phyloP scores from a whole-genome alignment of 2,797 vertebrate genomes.

The Scolopax bukidnonensis region DNA sequence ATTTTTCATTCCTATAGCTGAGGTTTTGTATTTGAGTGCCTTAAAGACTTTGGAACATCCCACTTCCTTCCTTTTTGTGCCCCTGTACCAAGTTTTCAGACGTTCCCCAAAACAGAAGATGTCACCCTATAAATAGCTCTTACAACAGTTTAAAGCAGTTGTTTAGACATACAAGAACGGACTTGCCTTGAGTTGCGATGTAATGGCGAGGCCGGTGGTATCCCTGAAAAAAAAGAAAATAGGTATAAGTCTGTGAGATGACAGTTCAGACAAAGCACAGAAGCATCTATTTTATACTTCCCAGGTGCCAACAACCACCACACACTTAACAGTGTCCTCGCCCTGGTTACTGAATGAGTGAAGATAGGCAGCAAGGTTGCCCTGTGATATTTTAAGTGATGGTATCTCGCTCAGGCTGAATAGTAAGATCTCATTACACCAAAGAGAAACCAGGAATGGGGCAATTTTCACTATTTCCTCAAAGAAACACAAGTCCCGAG shows the following conservation, averaged over 20 bases:
- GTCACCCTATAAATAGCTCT: neutral
- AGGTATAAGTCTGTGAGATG: neutral
- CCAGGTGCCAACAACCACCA: neutral
- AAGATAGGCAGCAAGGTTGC: neutral
- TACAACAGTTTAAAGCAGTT: neutral
- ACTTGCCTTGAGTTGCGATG: slow-evolving; percentile 96
- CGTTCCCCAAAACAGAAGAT: neutral
- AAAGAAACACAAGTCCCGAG: neutral
- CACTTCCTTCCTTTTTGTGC: neutral
- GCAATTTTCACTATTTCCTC: neutral
- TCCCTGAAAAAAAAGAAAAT: slow-evolving; percentile 79
- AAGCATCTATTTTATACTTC: neutral
- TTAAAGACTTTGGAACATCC: neutral
- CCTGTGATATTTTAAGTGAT: neutral
- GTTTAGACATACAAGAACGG: neutral
- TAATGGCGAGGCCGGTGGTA: slow-evolving; percentile 96
- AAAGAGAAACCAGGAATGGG: neutral
- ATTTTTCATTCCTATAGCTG: neutral
- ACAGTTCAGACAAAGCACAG: neutral
- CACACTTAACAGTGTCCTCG: neutral
- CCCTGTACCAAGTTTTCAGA: neutral
- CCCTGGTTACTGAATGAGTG: neutral
- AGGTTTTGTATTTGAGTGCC: neutral
- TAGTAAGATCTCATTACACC: neutral
- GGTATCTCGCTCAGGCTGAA: neutral